phyloP scores from a whole-genome alignment of 2,888 invertebrate genomes.

The Hipparchia sbordonii region DNA sequence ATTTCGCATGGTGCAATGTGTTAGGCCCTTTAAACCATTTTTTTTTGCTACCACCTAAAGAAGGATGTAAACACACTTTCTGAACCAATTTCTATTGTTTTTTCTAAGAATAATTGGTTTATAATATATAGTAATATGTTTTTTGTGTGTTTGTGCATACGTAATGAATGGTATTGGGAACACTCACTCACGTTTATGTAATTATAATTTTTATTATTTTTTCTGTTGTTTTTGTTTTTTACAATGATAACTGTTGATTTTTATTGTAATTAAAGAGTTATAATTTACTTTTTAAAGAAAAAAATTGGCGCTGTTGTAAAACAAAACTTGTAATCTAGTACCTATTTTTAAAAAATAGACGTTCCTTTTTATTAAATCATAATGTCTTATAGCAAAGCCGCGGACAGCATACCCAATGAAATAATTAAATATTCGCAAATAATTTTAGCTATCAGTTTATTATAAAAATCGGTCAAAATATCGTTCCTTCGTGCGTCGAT shows the following conservation, averaged over 20 bases:
- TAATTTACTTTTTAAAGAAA: not conserved
- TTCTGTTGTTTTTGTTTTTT: slow-evolving; percentile 48
- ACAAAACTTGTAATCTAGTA: not conserved
- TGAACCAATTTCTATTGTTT: slow-evolving; percentile 39
- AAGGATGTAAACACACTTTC: slow-evolving; percentile 28
- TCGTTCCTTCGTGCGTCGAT: not conserved
- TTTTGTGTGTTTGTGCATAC: not conserved
- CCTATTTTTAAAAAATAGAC: not conserved
- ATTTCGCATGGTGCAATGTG: not conserved
- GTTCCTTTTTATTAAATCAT: not conserved
- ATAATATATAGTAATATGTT: not conserved
- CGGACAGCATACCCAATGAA: too few relatives aligned
- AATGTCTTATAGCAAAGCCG: not conserved
- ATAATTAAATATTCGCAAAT: too few relatives aligned
- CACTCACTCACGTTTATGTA: slow-evolving; percentile 59
- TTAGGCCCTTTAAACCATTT: not conserved
- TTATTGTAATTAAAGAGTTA: slow-evolving; percentile 50
- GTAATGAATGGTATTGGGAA: not conserved
- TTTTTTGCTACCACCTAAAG: too few relatives aligned
- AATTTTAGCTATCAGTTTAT: too few relatives aligned
- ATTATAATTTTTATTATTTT: slow-evolving; percentile 52
- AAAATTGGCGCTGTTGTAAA: not conserved
- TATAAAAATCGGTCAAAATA: not conserved
- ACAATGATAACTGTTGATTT: slow-evolving; percentile 57
- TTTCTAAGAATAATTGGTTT: slow-evolving; percentile 49